Percentiles rank a stretch among this genome's conserved stretches.
These are phyloP conservation scores for Elysia crispata DNA, from an alignment of 2,888 invertebrate species.

Conservation along the genomic window DNA sequence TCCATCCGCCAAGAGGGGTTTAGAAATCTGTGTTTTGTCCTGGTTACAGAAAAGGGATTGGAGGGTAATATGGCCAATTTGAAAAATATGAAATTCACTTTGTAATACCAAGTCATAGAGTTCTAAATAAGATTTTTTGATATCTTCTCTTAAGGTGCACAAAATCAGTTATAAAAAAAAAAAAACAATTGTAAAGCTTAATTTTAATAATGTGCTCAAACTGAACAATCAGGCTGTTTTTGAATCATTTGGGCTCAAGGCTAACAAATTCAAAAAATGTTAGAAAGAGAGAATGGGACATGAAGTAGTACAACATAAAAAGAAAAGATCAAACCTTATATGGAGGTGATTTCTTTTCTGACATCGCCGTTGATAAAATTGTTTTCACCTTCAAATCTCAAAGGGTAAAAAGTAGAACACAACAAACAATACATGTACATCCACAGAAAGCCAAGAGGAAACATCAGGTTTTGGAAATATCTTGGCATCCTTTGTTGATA, in stretches of 20 bases:
- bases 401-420: constrained; percentile 37
- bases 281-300: not conserved
- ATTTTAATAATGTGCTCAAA: too few relatives aligned
- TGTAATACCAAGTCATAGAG: too few relatives aligned
- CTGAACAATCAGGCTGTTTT: too few relatives aligned
- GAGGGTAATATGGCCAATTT: not conserved
- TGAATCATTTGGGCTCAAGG: too few relatives aligned
- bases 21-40: constrained; percentile 70
- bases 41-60: constrained; percentile 43
- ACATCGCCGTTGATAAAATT: constrained; percentile 58
- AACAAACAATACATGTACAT: constrained; percentile 38
- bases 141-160: too few relatives aligned
- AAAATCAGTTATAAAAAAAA: too few relatives aligned
- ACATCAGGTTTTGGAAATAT: constrained; percentile 42
- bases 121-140: too few relatives aligned
- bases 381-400: constrained; percentile 25
- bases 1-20: constrained; percentile 65
- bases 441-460: constrained; percentile 6
- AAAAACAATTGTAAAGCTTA: too few relatives aligned
- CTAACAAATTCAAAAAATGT: not conserved
- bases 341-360: constrained; percentile 75
- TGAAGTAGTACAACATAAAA: too few relatives aligned
- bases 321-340: constrained; percentile 62
- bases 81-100: not conserved
- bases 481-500: constrained; percentile 10